Conservation (phyloP, 2,797 vertebrate species). For the Amniataba percoides region DNA sequence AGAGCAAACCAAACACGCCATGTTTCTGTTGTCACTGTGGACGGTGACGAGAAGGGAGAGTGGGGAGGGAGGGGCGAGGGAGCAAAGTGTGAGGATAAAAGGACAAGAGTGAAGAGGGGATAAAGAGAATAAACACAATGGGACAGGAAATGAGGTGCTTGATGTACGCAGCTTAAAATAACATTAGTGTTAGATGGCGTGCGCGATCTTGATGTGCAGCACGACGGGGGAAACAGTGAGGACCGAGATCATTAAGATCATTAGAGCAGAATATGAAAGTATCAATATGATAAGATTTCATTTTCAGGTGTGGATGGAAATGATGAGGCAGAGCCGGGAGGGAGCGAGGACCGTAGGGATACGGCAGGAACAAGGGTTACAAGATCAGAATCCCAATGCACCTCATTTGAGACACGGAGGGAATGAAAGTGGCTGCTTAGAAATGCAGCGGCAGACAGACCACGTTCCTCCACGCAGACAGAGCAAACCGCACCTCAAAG, state of each 20-base stretch:
- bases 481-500: conserved; percentile 39
- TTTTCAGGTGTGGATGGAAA: conserved; percentile 36
- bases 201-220: background rate
- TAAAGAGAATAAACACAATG: conserved; percentile 7
- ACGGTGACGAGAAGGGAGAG: conserved; percentile 8
- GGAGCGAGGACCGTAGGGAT: conserved; percentile 23
- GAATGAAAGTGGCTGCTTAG: conserved; percentile 64
- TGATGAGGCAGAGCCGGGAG: conserved; percentile 2
- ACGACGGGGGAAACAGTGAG: conserved; percentile 9
- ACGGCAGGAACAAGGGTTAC: conserved; percentile 42
- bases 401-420: conserved; percentile 56
- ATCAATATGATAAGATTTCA: conserved; percentile 1
- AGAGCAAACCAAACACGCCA: conserved; percentile 7
- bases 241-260: conserved; percentile 6
- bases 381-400: conserved; percentile 67
- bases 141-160: conserved; percentile 8
- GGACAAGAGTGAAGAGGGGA: conserved; percentile 8
- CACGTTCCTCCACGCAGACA: conserved; percentile 36
- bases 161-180: conserved; percentile 50
- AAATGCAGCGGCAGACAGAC: conserved; percentile 53
- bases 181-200: conserved; percentile 3
- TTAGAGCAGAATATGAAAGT: conserved; percentile 14
- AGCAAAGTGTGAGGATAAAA: conserved; percentile 19
- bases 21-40: conserved; percentile 36
- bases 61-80: conserved; percentile 9